Evolutionary conservation across 2,888 invertebrate genomes (phyloP).

Genomic region (Sinelater perroti): DNA sequence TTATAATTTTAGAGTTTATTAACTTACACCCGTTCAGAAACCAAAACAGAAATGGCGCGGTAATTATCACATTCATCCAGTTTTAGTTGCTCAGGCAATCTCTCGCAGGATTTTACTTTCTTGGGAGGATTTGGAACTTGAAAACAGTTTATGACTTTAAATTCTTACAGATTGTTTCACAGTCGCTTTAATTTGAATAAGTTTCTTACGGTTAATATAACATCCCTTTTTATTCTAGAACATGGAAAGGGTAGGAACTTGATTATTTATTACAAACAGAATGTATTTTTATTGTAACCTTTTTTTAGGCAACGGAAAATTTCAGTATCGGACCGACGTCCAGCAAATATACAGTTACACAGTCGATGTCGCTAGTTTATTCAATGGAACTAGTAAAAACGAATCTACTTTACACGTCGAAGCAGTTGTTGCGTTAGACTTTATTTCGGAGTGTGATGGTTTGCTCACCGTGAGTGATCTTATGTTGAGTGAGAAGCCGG

Average conservation of each 20-base stretch:
- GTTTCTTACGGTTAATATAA: neutral
- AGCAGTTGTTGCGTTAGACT: constrained; percentile 69
- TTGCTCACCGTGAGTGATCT: constrained; percentile 69
- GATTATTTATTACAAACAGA: no score
- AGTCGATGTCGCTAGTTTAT: constrained; percentile 75
- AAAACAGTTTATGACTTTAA: constrained; percentile 12
- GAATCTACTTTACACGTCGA: constrained; percentile 74
- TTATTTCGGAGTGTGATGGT: constrained; percentile 78
- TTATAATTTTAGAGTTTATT: neutral
- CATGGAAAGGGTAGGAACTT: neutral
- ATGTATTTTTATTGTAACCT: no score
- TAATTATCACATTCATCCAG: constrained; percentile 4
- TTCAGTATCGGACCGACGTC: constrained; percentile 68
- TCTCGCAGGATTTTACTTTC: constrained; percentile 1
- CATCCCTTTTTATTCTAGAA: neutral
- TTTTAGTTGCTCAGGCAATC: constrained; percentile 6
- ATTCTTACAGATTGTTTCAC: constrained; percentile 11
- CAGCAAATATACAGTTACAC: constrained; percentile 77
- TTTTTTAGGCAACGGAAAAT: constrained; percentile 67
- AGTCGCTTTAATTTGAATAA: constrained; percentile 7
- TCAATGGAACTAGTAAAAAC: constrained; percentile 74
- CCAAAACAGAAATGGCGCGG: constrained; percentile 5
- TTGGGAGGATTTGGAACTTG: constrained; percentile 1
- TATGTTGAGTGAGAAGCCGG: constrained; percentile 68
- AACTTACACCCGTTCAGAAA: constrained; percentile 2